phyloP scores from a whole-genome alignment of 2,797 vertebrate species.

The Acipenser ruthenus region DNA sequence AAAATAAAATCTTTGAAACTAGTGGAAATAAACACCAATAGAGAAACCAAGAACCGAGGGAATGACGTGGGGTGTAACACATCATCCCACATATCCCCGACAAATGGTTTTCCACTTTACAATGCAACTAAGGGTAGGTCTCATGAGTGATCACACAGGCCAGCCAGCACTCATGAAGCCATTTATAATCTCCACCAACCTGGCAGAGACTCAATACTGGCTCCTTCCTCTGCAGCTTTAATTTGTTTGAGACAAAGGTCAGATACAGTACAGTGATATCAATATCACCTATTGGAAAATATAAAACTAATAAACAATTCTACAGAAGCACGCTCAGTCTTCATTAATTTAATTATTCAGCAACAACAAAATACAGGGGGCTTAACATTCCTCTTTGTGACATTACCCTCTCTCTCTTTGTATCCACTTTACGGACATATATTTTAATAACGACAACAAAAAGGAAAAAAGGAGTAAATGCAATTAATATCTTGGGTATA shows the following conservation, averaged over 20 bases:
- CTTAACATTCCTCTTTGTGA: no score
- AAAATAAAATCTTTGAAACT: no score
- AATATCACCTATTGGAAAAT: background rate
- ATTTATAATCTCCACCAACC: background rate
- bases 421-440: no score
- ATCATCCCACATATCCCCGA: background rate
- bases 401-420: no score
- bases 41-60: background rate
- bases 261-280: background rate
- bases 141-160: background rate
- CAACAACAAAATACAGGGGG: no score
- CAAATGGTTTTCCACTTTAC: background rate
- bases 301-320: no score
- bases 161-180: background rate
- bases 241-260: background rate
- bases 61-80: background rate
- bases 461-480: no score
- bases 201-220: background rate
- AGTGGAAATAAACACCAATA: background rate
- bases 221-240: background rate
- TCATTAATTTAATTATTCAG: no score
- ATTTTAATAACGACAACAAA: no score
- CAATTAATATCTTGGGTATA: no score
- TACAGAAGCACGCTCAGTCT: no score
- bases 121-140: background rate